Percentiles rank a stretch among this genome's conserved stretches.
These are phyloP conservation scores for Tribolium castaneum DNA, from an alignment of 1,140 invertebrate genomes.

Conservation along the genomic window DNA sequence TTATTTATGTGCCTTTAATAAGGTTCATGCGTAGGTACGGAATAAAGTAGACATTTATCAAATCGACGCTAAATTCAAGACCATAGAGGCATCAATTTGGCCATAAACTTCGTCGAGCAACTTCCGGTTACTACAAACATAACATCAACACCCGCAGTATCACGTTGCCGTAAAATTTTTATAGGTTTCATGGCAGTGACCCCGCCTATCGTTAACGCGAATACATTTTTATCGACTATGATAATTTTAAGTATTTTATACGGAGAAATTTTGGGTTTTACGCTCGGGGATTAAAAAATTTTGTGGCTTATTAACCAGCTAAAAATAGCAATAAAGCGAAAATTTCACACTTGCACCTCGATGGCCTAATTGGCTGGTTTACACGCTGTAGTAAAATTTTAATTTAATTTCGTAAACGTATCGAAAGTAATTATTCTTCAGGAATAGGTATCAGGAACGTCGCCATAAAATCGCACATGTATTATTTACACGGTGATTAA, in stretches of 20 bases:
- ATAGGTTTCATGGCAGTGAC: conserved; percentile 8
- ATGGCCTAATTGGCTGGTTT: no score
- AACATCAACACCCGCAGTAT: conserved; percentile 14
- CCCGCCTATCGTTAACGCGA: conserved; percentile 12
- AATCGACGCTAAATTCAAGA: background rate
- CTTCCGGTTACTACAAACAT: conserved; percentile 25
- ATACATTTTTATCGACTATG: conserved; percentile 16
- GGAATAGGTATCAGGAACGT: no score
- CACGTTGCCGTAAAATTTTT: conserved; percentile 14
- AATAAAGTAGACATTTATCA: conserved; percentile 7
- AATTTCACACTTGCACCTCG: no score
- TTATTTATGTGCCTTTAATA: background rate
- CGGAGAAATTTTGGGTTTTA: background rate
- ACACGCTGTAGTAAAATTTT: background rate
- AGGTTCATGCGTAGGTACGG: background rate
- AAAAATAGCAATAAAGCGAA: no score
- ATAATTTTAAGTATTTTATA: background rate
- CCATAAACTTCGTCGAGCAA: conserved; percentile 1
- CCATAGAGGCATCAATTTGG: conserved; percentile 16
- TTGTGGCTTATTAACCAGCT: background rate
- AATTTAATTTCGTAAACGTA: no score
- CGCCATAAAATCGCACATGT: background rate
- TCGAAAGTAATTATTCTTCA: no score
- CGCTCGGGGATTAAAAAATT: background rate
- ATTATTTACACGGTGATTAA: background rate